Conservation (phyloP, 37 sponge, comb jelly and placozoan species). For the Theonella swinhoei region DNA sequence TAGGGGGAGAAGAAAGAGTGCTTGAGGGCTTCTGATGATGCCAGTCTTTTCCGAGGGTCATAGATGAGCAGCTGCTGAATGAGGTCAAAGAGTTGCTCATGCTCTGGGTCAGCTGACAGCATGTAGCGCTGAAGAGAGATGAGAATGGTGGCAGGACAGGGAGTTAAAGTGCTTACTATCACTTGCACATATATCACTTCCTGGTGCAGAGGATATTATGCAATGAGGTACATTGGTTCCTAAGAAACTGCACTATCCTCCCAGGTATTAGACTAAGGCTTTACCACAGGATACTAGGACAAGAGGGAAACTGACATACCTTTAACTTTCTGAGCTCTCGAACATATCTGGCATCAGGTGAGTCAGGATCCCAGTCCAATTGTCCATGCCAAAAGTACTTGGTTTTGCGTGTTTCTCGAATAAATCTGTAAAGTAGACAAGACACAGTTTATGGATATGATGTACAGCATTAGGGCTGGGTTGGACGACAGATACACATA, state of each 20-base stretch:
- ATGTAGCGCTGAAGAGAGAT: constrained; percentile 59
- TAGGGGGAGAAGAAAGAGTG: constrained; percentile 84
- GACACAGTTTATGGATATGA: too few species aligned
- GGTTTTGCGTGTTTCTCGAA: constrained; percentile 69
- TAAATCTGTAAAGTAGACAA: constrained; percentile 49
- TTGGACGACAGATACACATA: too few species aligned
- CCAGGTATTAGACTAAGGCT: too few species aligned
- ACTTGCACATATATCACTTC: background rate
- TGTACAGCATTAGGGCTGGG: too few species aligned
- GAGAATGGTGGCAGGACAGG: background rate
- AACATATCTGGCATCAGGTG: constrained; percentile 80
- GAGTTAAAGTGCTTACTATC: background rate
- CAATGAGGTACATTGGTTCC: too few species aligned
- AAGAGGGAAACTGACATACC: too few species aligned
- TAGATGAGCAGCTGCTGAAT: constrained; percentile 80
- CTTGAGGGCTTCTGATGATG: constrained; percentile 83
- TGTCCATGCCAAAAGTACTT: constrained; percentile 84
- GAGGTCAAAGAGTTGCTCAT: constrained; percentile 90
- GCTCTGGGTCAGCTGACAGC: constrained; percentile 58
- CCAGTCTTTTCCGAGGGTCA: constrained; percentile 80
- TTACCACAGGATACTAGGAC: background rate
- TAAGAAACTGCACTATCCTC: too few species aligned
- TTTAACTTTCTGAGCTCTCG: constrained; percentile 84
- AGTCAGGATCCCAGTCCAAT: constrained; percentile 86
- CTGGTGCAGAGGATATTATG: background rate